Percentiles rank a stretch among this genome's conserved stretches.
Evolutionary conservation across 2,113 vertebrate genomes (phyloP).

Genomic region (Chloropsis cyanopogon): DNA sequence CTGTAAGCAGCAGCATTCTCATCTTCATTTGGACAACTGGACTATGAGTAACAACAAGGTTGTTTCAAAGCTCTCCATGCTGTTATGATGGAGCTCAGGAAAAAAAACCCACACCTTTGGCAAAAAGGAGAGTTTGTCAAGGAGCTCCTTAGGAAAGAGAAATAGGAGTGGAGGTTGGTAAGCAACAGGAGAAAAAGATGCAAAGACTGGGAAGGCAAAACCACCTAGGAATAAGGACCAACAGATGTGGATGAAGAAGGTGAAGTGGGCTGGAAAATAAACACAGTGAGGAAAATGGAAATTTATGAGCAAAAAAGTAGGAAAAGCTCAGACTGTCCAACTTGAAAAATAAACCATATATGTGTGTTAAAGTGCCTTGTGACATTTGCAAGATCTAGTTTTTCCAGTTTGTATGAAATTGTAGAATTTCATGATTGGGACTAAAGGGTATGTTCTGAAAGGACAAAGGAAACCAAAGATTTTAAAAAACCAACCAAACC

Average conservation of each 20-base stretch:
- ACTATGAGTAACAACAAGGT: neutral
- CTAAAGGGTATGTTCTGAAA: neutral
- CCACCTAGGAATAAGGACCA: neutral
- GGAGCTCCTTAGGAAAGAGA: neutral
- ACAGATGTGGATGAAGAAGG: neutral
- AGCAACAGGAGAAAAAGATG: neutral
- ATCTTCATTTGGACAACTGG: neutral
- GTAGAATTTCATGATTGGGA: neutral
- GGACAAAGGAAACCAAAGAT: neutral
- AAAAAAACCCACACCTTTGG: neutral
- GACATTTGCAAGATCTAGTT: neutral
- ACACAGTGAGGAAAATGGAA: neutral
- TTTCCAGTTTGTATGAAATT: neutral
- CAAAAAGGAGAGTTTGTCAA: neutral
- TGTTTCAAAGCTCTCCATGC: neutral
- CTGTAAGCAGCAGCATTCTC: neutral
- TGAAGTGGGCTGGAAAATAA: neutral
- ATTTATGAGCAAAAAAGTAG: neutral
- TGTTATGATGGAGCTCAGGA: neutral
- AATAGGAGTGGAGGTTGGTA: neutral
- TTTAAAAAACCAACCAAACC: accelerated
- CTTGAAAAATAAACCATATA: neutral
- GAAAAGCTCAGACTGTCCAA: neutral
- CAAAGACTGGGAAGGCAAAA: neutral
- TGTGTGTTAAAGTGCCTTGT: neutral